Base-by-base conservation (phyloP, 2,888 invertebrate genomes). In the Eristalis tenax region DNA sequence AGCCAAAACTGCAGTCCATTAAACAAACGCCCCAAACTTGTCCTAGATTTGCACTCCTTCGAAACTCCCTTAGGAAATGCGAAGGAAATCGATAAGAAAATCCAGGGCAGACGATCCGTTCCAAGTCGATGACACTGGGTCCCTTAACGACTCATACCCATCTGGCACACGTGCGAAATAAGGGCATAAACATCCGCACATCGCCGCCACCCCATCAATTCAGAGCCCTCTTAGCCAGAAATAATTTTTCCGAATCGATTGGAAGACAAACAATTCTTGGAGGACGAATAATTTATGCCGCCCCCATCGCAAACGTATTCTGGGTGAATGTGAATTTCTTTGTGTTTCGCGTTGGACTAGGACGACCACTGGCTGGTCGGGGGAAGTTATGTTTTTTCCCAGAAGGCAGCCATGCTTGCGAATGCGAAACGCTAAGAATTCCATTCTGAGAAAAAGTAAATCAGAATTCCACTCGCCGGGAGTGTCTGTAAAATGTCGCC, bases 401-500 rank as follows among this genome's bases (percentile, higher is more conserved):
- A n/a, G 50, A 50, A 18, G 18, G 18, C 50, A 18, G 18, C 18
- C n/a, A 18, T 18, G 8, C 50, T 50, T 18, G n/a, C 6, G 5
- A 50, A 50, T 50, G 50, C 50, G 50, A n/a, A 43, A 15, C 43
- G 43, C 0, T 40, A 22, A 57, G 11, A 38, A 69, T 38, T 63
- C 56, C 56, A 35, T 70, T n/a, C 10, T 18, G 26, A 18, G 18
- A 63, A 77, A 22, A 70, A 18, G 50, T 26, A 70, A 70, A 70
- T 64, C 64, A 56, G 22, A 64, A 64, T 70, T 56, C 56, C 78
- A 57, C 64, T 64, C 63, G 56, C 11, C 59, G 59, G 26, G 70
- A 64, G 70, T 70, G 70, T 70, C 70, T 78, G 70, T 64, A 78
- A 69, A 64, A 78, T 70, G 64, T 78, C 78, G 70, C 61, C 69